Percentiles rank a stretch among this genome's conserved stretches.
phyloP scores from a whole-genome alignment of 2,113 vertebrate species.

The Rhinogobius similis region DNA sequence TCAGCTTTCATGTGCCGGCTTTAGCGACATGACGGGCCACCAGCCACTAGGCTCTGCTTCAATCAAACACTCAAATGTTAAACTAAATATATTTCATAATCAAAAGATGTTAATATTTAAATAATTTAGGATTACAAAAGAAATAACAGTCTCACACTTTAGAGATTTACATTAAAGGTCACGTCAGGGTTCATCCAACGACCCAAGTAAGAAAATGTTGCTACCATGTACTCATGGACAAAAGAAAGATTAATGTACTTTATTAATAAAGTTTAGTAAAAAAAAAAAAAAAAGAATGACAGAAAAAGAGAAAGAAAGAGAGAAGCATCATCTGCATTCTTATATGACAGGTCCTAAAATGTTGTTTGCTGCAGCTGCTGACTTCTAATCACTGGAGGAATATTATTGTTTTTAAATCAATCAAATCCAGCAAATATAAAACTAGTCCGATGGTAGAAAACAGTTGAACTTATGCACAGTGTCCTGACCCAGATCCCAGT shows the following conservation, averaged over 20 bases:
- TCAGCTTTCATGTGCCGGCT: slow-evolving; percentile 16
- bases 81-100: not conserved
- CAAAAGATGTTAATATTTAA: slow-evolving; percentile 1
- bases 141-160: too few relatives aligned
- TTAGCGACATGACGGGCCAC: slow-evolving; percentile 12
- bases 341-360: not conserved
- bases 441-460: slow-evolving; percentile 19
- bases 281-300: not conserved
- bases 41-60: slow-evolving; percentile 37
- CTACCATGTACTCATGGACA: not conserved
- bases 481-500: slow-evolving; percentile 79
- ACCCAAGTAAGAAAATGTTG: slow-evolving; percentile 37
- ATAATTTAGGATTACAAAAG: too few relatives aligned
- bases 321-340: not conserved
- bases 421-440: slow-evolving; percentile 8
- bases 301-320: not conserved
- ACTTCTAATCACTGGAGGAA: not conserved
- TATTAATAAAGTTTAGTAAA: not conserved
- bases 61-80: slow-evolving; percentile 27
- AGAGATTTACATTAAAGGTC: slow-evolving; percentile 42
- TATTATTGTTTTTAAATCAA: not conserved
- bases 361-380: too few relatives aligned
- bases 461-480: slow-evolving; percentile 58
- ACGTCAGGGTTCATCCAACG: slow-evolving; percentile 51
- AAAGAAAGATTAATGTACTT: not conserved